phyloP scores from a whole-genome alignment of 1,140 invertebrate species.

The Psix sp. region DNA sequence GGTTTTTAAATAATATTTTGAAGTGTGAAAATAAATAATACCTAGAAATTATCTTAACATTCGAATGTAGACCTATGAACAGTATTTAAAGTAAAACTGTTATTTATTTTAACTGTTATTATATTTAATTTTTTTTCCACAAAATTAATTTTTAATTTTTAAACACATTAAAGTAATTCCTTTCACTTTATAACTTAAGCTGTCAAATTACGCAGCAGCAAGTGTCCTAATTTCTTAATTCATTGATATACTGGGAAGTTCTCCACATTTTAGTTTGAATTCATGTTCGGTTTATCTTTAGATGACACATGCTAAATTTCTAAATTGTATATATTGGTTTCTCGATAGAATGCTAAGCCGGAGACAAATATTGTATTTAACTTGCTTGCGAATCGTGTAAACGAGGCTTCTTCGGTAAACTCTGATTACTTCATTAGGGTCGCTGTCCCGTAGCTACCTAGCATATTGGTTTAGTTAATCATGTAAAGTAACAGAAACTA shows the following conservation, averaged over 20 bases:
- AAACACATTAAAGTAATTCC: no score
- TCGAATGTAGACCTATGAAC: no score
- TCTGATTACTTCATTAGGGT: slow-evolving; percentile 50
- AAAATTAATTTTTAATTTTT: no score
- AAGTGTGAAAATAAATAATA: no score
- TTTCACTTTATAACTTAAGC: no score
- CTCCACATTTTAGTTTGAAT: slow-evolving; percentile 6
- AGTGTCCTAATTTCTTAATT: not conserved
- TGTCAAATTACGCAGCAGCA: no score
- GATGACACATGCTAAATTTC: slow-evolving; percentile 36
- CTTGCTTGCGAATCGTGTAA: slow-evolving; percentile 46
- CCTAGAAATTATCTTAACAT: no score
- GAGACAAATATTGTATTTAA: slow-evolving; percentile 49
- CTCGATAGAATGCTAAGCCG: slow-evolving; percentile 25
- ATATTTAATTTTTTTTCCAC: no score
- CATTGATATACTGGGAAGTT: not conserved
- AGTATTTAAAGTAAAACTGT: no score
- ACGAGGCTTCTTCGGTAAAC: slow-evolving; percentile 46
- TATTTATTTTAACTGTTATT: no score
- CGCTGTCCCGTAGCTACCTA: slow-evolving; percentile 15
- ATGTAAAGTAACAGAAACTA: slow-evolving; percentile 32
- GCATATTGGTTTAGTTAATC: slow-evolving; percentile 34
- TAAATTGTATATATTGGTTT: slow-evolving; percentile 33
- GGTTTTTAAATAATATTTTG: no score
- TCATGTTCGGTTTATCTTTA: slow-evolving; percentile 21